Evolutionary conservation across 2,888 invertebrate genomes (phyloP).

Genomic region (Blastobasis adustella): DNA sequence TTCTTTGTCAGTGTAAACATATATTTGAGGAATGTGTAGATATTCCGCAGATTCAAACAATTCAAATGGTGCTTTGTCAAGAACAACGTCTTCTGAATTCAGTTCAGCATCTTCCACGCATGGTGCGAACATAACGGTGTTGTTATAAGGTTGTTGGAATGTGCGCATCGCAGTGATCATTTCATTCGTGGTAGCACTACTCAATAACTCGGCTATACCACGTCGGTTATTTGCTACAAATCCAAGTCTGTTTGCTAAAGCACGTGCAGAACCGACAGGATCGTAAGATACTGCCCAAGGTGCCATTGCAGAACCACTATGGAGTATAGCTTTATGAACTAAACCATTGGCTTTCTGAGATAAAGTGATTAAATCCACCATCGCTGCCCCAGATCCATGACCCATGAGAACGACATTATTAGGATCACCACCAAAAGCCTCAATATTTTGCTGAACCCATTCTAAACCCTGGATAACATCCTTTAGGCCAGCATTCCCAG

Average conservation of each 20-base stretch:
- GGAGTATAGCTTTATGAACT: conserved; percentile 49
- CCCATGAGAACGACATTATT: conserved; percentile 85
- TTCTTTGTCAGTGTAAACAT: conserved; percentile 49
- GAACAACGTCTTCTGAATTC: conserved; percentile 32
- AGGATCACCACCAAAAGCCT: conserved; percentile 84
- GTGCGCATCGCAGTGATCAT: conserved; percentile 30
- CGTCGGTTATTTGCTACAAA: conserved; percentile 31
- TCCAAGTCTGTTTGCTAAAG: conserved; percentile 36
- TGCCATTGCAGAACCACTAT: conserved; percentile 55
- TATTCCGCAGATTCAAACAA: conserved; percentile 43
- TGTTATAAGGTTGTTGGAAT: conserved; percentile 39
- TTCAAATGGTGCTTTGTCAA: conserved; percentile 46
- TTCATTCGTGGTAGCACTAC: conserved; percentile 29
- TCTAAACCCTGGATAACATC: conserved; percentile 87
- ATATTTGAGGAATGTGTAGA: conserved; percentile 47
- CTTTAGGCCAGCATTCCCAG: conserved; percentile 90
- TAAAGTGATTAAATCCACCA: conserved; percentile 56
- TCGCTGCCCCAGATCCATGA: conserved; percentile 84
- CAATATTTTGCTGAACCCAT: conserved; percentile 84
- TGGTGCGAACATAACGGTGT: conserved; percentile 55
- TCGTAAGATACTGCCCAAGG: conserved; percentile 62
- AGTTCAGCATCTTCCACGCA: conserved; percentile 45
- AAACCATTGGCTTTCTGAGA: conserved; percentile 38
- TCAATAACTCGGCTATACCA: conserved; percentile 38
- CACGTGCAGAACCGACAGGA: conserved; percentile 43